These are phyloP conservation scores for Temnopleurus reevesii DNA, from an alignment of 53 echinoderm and acorn worm genomes.

Conservation along the genomic window DNA sequence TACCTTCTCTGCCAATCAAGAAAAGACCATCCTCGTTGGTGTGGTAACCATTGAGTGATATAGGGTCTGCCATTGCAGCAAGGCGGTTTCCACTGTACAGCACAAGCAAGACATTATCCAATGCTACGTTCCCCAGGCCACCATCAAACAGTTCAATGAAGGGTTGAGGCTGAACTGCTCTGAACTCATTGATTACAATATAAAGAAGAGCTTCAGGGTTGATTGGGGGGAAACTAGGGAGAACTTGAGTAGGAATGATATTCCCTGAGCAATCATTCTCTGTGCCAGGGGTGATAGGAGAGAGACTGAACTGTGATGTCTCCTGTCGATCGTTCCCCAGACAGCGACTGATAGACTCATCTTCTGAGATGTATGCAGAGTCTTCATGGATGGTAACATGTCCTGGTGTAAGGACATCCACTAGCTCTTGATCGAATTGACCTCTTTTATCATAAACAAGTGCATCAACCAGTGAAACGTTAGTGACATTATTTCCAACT, in stretches of 20 bases:
- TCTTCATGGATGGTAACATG: constrained; percentile 72
- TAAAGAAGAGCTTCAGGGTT: constrained; percentile 42
- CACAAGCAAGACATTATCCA: constrained; percentile 73
- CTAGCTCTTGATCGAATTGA: constrained; percentile 51
- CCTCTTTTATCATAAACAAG: constrained; percentile 81
- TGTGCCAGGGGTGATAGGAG: constrained; percentile 65
- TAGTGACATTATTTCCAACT: constrained; percentile 67
- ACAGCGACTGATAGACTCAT: constrained; percentile 89
- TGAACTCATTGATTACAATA: constrained; percentile 86
- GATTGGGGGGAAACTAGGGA: constrained; percentile 35
- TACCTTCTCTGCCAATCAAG: constrained; percentile 62
- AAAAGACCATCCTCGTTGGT: constrained; percentile 78
- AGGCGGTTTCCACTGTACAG: constrained; percentile 66
- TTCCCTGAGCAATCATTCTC: constrained; percentile 64
- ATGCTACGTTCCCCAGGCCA: constrained; percentile 65
- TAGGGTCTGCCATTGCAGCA: constrained; percentile 57
- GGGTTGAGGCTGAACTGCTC: constrained; percentile 59
- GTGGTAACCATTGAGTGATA: constrained; percentile 61
- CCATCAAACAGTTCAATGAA: constrained; percentile 92
- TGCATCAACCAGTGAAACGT: constrained; percentile 79
- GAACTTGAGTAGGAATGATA: neutral
- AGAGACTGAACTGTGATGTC: constrained; percentile 69
- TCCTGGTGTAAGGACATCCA: constrained; percentile 74
- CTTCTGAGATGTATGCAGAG: constrained; percentile 47
- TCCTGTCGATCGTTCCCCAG: constrained; percentile 67